Percentiles rank a stretch among this genome's conserved stretches.
Conservation (phyloP, 2,888 invertebrate species). For the Macroteleia sp. region DNA sequence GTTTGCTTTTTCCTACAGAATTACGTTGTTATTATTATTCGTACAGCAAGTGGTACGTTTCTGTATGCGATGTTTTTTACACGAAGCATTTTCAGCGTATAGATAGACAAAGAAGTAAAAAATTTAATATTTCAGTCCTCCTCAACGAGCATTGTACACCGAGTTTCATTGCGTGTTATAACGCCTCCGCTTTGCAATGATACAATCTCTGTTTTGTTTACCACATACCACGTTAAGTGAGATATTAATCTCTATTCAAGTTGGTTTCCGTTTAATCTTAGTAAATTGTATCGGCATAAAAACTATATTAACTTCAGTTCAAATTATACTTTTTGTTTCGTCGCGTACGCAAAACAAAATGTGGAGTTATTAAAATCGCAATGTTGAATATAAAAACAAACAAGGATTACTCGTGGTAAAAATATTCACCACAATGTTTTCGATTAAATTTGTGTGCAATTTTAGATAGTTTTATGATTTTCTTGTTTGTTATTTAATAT, state of each 20-base stretch:
- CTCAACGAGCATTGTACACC: constrained; percentile 25
- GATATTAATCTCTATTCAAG: constrained; percentile 65
- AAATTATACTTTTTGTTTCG: constrained; percentile 29
- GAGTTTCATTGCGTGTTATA: constrained; percentile 65
- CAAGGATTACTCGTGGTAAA: too few species aligned
- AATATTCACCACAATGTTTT: too few species aligned
- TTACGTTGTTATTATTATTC: too few species aligned
- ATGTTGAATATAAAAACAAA: too few species aligned
- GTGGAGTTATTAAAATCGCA: too few species aligned
- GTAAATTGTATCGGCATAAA: constrained; percentile 57
- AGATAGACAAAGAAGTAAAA: constrained; percentile 51
- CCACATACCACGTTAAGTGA: constrained; percentile 61
- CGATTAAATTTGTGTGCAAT: too few species aligned
- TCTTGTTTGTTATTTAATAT: too few species aligned
- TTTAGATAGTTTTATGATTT: too few species aligned
- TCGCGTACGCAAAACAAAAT: background rate
- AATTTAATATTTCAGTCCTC: constrained; percentile 58
- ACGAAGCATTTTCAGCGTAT: constrained; percentile 21
- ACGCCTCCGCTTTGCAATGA: constrained; percentile 60
- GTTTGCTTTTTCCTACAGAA: too few species aligned
- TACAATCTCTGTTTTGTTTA: constrained; percentile 65
- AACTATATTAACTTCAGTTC: constrained; percentile 56
- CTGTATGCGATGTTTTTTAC: too few species aligned
- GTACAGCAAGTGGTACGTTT: too few species aligned
- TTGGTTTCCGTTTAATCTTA: constrained; percentile 60